Evolutionary conservation across 2,888 invertebrate species (phyloP), one percentile per base, ranked within the genome.

Genomic region (Ochropleura leucogaster): DNA sequence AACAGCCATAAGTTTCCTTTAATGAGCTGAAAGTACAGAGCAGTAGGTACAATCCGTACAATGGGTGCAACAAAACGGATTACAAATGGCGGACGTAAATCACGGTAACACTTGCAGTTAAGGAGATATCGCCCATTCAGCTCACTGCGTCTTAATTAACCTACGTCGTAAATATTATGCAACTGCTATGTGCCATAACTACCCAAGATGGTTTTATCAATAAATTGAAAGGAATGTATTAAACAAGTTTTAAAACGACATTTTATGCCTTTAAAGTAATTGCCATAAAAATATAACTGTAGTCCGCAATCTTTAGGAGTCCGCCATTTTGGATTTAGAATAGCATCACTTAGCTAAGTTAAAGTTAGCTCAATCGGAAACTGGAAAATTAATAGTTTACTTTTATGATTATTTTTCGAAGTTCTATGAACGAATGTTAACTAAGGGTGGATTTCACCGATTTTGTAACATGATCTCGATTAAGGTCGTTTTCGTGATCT

Each of bases 71-170:
- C 91, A 89, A 91, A 93, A 90, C 89, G 88, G 77, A 90, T 91
- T 91, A 91, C 89, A 89, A 92, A 93, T 91, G 91, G 90, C 87
- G 80, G 82, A 79, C 88, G 91, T 94, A 93, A 94, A 94, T 94
- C 92, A 91, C 83, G 89, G 93, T 88, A 93, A 92, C 94, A 94
- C 91, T 93, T 94, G 94, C 93, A 92, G 86, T 87, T 90, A 92
- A 93, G 90, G 91, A 91, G 93, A 92, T 89, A 92, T 89, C 84
- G 90, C 90, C 87, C 85, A 86, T 88, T 88, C 85, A 83, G 87
- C 85, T 76, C 74, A 77, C 82, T 86, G 83, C 83, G 87, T 91
- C 92, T 93, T 93, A 93, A 93, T 93, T 92, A 90, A 89, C 87
- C 62, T 67, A 69, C 18, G 72, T 72, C 75, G 73, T 80, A 84